These are phyloP conservation scores for Rhinopomastus cyanomelas DNA, from an alignment of 2,113 vertebrate genomes.

Conservation along the genomic window DNA sequence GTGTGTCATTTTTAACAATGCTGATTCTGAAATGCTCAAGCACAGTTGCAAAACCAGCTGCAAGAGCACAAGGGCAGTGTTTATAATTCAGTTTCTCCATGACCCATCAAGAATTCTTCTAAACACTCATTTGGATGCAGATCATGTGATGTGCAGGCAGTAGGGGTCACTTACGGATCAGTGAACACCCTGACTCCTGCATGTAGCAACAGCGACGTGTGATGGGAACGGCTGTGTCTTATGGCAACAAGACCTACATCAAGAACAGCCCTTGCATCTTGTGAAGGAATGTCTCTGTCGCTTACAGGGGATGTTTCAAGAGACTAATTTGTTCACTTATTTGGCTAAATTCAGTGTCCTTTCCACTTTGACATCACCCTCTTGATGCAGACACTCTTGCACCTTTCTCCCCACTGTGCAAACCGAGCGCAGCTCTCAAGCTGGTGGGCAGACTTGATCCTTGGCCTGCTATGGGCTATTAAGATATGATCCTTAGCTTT, in stretches of 20 bases:
- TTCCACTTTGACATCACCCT: not conserved
- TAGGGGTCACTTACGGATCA: not conserved
- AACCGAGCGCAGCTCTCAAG: not conserved
- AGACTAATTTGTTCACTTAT: not conserved
- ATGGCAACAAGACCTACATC: not conserved
- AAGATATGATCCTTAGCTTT: not conserved
- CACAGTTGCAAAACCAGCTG: not conserved
- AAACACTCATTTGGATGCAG: slow-evolving; percentile 22
- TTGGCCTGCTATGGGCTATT: too few relatives aligned
- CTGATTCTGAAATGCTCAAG: not conserved
- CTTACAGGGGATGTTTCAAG: not conserved
- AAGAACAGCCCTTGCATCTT: not conserved
- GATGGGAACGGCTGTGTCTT: not conserved
- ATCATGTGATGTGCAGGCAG: not conserved
- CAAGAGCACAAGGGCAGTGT: not conserved
- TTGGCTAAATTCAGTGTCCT: not conserved
- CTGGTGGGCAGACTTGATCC: not conserved
- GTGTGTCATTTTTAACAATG: not conserved
- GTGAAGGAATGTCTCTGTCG: not conserved
- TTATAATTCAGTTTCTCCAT: not conserved
- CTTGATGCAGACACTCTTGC: not conserved
- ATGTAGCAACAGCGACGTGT: not conserved
- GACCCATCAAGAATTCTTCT: not conserved
- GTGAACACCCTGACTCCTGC: not conserved
- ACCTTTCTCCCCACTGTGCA: not conserved